Percentiles rank a stretch among this genome's conserved stretches.
Conservation (phyloP, 23 tunicate genomes). For the Oikopleura dioica region DNA sequence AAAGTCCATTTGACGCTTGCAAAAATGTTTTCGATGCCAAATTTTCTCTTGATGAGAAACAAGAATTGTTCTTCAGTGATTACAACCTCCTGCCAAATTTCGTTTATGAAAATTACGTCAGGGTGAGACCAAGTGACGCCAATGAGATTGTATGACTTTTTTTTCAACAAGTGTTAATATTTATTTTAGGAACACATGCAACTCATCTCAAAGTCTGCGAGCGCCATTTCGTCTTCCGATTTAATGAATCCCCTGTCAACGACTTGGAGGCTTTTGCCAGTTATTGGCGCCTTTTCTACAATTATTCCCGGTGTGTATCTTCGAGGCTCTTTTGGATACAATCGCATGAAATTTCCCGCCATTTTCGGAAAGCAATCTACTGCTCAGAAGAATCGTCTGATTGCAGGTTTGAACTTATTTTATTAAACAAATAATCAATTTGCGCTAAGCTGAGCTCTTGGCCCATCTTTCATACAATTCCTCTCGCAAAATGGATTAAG, state of each 20-base stretch:
- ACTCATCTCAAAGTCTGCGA: slow-evolving; percentile 33
- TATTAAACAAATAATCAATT: too few species aligned
- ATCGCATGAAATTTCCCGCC: slow-evolving; percentile 49
- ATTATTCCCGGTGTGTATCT: slow-evolving; percentile 32
- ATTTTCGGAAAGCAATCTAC: slow-evolving; percentile 75
- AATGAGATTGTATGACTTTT: too few species aligned
- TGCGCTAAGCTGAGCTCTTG: too few species aligned
- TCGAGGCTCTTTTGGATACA: slow-evolving; percentile 35
- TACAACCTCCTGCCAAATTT: slow-evolving; percentile 69
- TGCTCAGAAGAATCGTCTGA: too few species aligned
- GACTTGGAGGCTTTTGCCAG: slow-evolving; percentile 51
- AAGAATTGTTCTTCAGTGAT: slow-evolving; percentile 59
- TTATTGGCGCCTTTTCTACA: slow-evolving; percentile 41
- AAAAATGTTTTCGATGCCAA: too few species aligned
- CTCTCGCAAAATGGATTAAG: too few species aligned
- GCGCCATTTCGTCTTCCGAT: slow-evolving; percentile 30
- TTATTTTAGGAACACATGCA: slow-evolving; percentile 27
- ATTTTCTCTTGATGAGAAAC: slow-evolving; percentile 45
- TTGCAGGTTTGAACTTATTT: too few species aligned
- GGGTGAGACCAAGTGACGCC: slow-evolving; percentile 23
- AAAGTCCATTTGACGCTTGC: too few species aligned
- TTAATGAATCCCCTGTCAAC: slow-evolving; percentile 25
- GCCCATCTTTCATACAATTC: too few species aligned
- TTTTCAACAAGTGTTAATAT: not conserved
- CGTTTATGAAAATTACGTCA: slow-evolving; percentile 49